phyloP scores from a whole-genome alignment of 2,888 invertebrate species.

The Esperia sulphurella region DNA sequence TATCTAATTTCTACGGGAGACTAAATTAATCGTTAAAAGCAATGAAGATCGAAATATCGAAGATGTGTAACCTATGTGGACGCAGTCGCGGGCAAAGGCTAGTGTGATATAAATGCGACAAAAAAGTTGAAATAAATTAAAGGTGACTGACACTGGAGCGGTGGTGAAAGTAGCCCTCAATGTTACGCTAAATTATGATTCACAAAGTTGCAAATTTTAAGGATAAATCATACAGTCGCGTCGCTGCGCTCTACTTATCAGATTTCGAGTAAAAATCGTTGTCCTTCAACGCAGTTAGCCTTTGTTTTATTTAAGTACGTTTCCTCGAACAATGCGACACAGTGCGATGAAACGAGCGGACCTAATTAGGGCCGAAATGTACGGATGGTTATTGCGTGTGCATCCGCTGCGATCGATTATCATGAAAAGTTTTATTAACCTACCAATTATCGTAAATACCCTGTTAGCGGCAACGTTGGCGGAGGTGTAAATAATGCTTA shows the following conservation, averaged over 20 bases:
- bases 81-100: too few species aligned
- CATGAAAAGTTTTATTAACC: too few species aligned
- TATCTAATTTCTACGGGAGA: too few species aligned
- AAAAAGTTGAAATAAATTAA: too few species aligned
- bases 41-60: too few species aligned
- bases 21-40: too few species aligned
- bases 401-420: slow-evolving; percentile 7
- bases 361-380: slow-evolving; percentile 53
- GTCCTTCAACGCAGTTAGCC: slow-evolving; percentile 53
- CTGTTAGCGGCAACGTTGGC: too few species aligned
- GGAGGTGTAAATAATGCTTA: too few species aligned
- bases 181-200: not conserved
- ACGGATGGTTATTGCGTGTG: slow-evolving; percentile 21
- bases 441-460: too few species aligned
- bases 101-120: too few species aligned
- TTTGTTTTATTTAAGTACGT: slow-evolving; percentile 49
- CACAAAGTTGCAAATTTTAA: slow-evolving; percentile 7
- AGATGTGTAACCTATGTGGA: too few species aligned
- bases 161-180: not conserved
- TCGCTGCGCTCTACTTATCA: slow-evolving; percentile 24
- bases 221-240: slow-evolving; percentile 9
- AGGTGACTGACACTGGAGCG: too few species aligned
- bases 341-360: slow-evolving; percentile 52
- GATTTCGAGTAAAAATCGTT: slow-evolving; percentile 24
- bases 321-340: slow-evolving; percentile 66